Conservation (phyloP, 2,113 vertebrate species). For the Lanius collurio region DNA sequence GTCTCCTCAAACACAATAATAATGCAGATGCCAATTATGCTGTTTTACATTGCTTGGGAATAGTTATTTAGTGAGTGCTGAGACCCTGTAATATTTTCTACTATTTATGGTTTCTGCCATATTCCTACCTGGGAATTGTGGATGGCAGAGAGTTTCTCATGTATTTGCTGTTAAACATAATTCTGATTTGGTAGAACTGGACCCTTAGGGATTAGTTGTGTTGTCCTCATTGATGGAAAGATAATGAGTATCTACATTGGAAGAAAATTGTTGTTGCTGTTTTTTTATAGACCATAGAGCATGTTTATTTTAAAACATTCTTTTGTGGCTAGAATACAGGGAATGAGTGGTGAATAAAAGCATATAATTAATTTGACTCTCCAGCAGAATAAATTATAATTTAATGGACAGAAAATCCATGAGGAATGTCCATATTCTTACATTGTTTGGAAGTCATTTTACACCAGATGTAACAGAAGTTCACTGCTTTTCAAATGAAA, state of each 20-base stretch:
- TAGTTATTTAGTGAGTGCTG: not conserved
- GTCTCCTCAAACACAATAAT: not conserved
- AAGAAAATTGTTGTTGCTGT: not conserved
- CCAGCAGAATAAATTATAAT: not conserved
- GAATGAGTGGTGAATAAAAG: not conserved
- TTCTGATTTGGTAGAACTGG: not conserved
- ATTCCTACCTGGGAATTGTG: not conserved
- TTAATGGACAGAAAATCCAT: not conserved
- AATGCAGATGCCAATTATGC: not conserved
- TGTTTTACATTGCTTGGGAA: not conserved
- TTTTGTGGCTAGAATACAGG: not conserved
- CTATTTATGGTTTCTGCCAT: not conserved
- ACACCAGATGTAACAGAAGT: not conserved
- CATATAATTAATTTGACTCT: not conserved
- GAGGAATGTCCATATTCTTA: not conserved
- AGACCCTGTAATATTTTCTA: not conserved
- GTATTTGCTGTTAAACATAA: not conserved
- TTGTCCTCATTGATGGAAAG: not conserved
- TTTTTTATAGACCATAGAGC: not conserved
- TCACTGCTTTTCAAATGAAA: not conserved
- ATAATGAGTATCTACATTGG: not conserved
- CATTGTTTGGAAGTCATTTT: not conserved
- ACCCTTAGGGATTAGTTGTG: not conserved
- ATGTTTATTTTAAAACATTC: not conserved
- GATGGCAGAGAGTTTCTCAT: not conserved